Base-by-base conservation (phyloP, 37 sponge, comb jelly and placozoan species). In the Cliona cf. orientalis region DNA sequence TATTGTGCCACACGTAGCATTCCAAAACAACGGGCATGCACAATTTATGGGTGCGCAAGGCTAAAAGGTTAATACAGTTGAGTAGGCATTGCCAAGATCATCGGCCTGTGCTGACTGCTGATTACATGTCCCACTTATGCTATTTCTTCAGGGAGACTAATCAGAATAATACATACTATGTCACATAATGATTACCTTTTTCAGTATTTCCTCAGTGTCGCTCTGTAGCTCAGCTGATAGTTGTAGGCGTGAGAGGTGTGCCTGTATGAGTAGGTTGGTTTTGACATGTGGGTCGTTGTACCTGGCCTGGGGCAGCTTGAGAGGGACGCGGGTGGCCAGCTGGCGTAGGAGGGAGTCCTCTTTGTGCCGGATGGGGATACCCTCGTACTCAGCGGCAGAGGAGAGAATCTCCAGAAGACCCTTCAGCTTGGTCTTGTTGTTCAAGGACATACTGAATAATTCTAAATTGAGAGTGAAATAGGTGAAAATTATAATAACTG, bases 381-480 rank as follows among this genome's bases (percentile, higher is more conserved):
- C 64, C 55, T 91, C 93, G 72, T 94, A 99, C 83, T 99, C 99
- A 7, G 95, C 90, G 58, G 99, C 95, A 59, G 89, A 85, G 17
- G 95, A 81, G 12, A 99, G 57, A 35, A 99, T 99, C 78, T 99
- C 99, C 1, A 99, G 79, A 14, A 99, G 85, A 44, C 99, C 99
- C 42, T 86, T 87, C 85, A 99, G 68, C 71, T 99, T 99, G 29
- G 99, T 96, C 84, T 99, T 99, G 68, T 87, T 74, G 69, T 93
- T 96, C 42, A 99, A 76, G 57, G 97, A 96, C 89, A 94, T 94
- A 43, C 95, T 94, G 81, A 99, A 99, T 77, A 99, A 79, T 53
- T 99, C 97, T 97, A 69, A 4, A 63, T n/a, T n/a, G n/a, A 31
- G 26, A 5, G 62, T 61, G 62, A 61, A 61, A 31, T 6, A 22